Evolutionary conservation across 2,797 vertebrate genomes (phyloP).

Genomic region (Pygocentrus nattereri): DNA sequence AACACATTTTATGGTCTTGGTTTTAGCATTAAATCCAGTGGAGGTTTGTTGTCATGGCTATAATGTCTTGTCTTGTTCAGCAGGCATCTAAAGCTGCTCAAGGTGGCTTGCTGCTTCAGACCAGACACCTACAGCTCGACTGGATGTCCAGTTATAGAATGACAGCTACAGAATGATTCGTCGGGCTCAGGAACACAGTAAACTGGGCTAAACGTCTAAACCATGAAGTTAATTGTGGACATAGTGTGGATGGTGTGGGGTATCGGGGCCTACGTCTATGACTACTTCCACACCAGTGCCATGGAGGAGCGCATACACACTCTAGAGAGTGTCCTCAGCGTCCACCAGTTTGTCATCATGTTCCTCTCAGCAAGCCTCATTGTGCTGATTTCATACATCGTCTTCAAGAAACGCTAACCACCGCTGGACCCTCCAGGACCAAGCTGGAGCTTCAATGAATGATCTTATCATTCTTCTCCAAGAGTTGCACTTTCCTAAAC

Average conservation of each 20-base stretch:
- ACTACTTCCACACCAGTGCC: conserved; percentile 82
- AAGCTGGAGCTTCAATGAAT: not conserved
- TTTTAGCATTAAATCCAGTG: too few species aligned
- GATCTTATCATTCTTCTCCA: not conserved
- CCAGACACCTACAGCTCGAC: not conserved
- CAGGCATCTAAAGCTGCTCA: not conserved
- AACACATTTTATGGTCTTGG: too few species aligned
- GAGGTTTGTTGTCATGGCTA: too few species aligned
- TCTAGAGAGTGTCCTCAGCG: conserved; percentile 77
- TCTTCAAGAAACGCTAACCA: conserved; percentile 34
- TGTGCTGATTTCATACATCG: conserved; percentile 35
- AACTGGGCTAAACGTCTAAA: conserved; percentile 34
- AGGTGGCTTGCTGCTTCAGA: not conserved
- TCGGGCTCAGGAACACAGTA: not conserved
- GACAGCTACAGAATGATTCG: not conserved
- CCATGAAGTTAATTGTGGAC: conserved; percentile 82
- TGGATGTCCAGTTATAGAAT: not conserved
- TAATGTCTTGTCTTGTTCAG: not conserved
- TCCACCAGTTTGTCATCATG: conserved; percentile 80
- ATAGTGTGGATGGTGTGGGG: conserved; percentile 82
- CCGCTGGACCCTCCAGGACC: not conserved
- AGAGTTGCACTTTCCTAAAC: not conserved
- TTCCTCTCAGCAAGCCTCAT: conserved; percentile 40
- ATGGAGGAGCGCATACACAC: conserved; percentile 84
- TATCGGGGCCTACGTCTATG: conserved; percentile 81